phyloP scores from a whole-genome alignment of 2,113 vertebrate genomes.

The Phylloscopus trochiloides region DNA sequence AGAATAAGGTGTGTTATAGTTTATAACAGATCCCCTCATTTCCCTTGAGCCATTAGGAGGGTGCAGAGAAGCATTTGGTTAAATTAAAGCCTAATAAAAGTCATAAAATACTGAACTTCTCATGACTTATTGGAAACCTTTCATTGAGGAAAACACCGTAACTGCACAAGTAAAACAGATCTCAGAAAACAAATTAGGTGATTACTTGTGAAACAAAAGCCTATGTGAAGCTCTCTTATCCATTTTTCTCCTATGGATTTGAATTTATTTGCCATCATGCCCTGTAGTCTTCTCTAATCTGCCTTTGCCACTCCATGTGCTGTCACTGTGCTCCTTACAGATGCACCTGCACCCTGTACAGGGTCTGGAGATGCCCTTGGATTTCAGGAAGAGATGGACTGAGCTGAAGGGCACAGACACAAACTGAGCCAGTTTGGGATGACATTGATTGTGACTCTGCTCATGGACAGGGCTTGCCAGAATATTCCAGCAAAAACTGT shows the following conservation, averaged over 20 bases:
- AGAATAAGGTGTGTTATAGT: background rate
- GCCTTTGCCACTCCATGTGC: background rate
- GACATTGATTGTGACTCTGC: fast-evolving
- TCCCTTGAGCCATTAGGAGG: background rate
- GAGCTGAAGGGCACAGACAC: background rate
- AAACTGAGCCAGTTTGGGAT: background rate
- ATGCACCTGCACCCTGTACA: fast-evolving
- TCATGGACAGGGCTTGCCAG: background rate
- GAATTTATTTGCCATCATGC: background rate
- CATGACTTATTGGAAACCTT: background rate
- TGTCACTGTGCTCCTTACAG: background rate
- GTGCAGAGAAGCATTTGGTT: background rate
- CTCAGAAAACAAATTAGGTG: background rate
- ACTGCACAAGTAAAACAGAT: background rate
- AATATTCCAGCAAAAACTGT: background rate
- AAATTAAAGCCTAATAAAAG: slow-evolving; percentile 30
- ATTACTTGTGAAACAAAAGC: background rate
- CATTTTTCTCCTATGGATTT: background rate
- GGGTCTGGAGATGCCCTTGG: background rate
- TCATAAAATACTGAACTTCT: background rate
- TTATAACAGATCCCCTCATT: background rate
- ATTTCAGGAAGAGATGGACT: background rate
- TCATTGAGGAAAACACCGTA: background rate
- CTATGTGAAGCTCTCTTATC: background rate
- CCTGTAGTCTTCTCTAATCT: background rate